These are phyloP conservation scores for Raphicerus campestris DNA, from an alignment of 2,113 vertebrate species.

Conservation along the genomic window DNA sequence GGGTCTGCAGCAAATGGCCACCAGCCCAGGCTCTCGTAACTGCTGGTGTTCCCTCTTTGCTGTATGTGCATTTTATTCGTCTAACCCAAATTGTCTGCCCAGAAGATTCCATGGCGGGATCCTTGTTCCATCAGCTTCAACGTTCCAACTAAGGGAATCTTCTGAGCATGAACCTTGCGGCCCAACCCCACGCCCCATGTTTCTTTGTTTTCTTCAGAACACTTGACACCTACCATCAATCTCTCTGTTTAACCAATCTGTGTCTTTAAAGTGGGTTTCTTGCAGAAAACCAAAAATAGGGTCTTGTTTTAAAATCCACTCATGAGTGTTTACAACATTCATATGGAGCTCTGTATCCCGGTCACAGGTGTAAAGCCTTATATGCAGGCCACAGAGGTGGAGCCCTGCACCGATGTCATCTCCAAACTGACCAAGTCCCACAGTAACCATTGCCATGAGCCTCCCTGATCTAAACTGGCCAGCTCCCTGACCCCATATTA, in stretches of 20 bases:
- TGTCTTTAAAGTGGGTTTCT: not conserved
- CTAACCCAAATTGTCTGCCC: not conserved
- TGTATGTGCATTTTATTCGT: not conserved
- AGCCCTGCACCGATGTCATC: not conserved
- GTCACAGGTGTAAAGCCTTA: not conserved
- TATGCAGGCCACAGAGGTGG: not conserved
- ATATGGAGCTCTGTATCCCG: not conserved
- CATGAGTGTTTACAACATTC: not conserved
- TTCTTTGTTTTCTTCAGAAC: not conserved
- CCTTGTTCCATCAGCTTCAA: not conserved
- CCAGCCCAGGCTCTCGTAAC: not conserved
- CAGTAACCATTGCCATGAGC: not conserved
- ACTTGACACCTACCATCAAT: not conserved
- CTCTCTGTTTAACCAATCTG: not conserved
- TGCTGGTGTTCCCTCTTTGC: not conserved
- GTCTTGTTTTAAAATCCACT: not conserved
- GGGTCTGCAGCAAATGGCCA: not conserved
- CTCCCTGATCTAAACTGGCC: not conserved
- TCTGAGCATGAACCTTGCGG: not conserved
- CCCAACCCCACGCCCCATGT: too few species aligned
- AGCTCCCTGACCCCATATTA: not conserved
- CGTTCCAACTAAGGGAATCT: not conserved
- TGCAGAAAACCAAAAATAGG: not conserved
- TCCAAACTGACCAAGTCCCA: not conserved
- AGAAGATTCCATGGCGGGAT: not conserved